These are phyloP conservation scores for Aspidapion aeneum DNA, from an alignment of 2,888 invertebrate species.

Conservation along the genomic window DNA sequence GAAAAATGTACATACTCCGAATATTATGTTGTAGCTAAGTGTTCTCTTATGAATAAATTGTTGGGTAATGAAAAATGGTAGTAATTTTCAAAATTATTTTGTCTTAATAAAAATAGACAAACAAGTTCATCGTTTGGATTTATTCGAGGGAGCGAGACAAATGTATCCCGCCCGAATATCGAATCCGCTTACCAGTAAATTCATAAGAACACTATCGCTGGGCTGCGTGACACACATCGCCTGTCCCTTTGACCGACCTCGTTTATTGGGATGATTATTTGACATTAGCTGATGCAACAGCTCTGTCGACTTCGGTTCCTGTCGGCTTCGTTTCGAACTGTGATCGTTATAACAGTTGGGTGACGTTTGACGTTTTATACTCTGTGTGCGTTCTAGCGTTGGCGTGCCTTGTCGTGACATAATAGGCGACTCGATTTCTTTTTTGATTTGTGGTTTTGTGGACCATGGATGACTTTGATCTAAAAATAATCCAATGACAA, in stretches of 20 bases:
- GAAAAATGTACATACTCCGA: too few relatives aligned
- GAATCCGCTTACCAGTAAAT: conserved; percentile 92
- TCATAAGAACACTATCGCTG: conserved; percentile 84
- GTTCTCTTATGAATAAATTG: too few relatives aligned
- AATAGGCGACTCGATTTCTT: conserved; percentile 19
- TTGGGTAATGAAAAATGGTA: too few relatives aligned
- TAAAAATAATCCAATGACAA: conserved; percentile 16
- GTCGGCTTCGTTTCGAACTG: conserved; percentile 37
- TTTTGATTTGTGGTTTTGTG: conserved; percentile 22
- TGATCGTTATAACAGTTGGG: conserved; percentile 35
- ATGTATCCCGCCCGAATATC: conserved; percentile 92
- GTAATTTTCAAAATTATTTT: too few relatives aligned
- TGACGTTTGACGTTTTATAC: conserved; percentile 16
- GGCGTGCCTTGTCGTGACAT: conserved; percentile 2
- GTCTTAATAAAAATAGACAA: too few relatives aligned
- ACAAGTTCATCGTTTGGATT: conserved; percentile 43
- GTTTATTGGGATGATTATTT: conserved; percentile 39
- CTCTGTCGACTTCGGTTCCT: conserved; percentile 49
- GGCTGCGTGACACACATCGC: conserved; percentile 50
- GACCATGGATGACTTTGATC: conserved; percentile 27
- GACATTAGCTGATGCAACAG: conserved; percentile 60
- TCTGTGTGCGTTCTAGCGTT: conserved; percentile 28
- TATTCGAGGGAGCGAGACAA: conserved; percentile 69
- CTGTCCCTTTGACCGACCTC: conserved; percentile 43
- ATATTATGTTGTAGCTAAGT: too few relatives aligned